Base-by-base conservation (phyloP, 2,113 vertebrate genomes). In the Excalfactoria chinensis region DNA sequence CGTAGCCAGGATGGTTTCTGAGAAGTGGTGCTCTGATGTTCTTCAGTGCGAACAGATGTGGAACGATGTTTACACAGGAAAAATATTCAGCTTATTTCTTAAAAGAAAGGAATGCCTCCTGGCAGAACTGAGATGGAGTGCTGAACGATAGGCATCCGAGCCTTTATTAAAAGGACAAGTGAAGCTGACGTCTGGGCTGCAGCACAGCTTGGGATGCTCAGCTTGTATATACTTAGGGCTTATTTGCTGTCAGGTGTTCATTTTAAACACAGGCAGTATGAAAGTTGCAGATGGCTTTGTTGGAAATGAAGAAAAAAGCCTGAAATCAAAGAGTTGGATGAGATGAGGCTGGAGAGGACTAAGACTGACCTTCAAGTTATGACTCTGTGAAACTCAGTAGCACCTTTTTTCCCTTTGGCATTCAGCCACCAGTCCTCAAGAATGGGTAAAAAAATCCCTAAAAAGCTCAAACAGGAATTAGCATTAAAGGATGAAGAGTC, bases 1-100 rank as follows among this genome's bases (percentile, higher is more conserved):
- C 5, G 2, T 32, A 86, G 72, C 56, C 83, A 75, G 80, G 41
- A 72, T 1, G 14, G 64, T 71, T 94, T 91, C 90, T 94, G 73
- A 90, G 92, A 91, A 94, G 41, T 60, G 69, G 62, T 69, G 66
- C 70, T 91, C 93, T 93, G 88, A 90, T 92, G 73, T 84, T 95
- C 88, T 90, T 88, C 90, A 95, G 85, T 3, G 0, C 22, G 88
- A 95, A 93, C 93, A 90, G 86, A 86, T 95, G 93, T 78, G 92
- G 86, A 95, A 88, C 76, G 22, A 40, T 90, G 90, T 95, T 94
- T 96, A 89, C 75, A 89, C 0, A 11, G 78, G 60, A 73, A 78
- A 70, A 94, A 90, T 2, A 63, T 78, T 95, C 79, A 90, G 80
- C 56, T 88, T 86, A 1, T 88, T 90, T 95, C 1, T 10, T 82